phyloP scores from a whole-genome alignment of 2,888 invertebrate genomes.

The Leptodirus hochenwartii region DNA sequence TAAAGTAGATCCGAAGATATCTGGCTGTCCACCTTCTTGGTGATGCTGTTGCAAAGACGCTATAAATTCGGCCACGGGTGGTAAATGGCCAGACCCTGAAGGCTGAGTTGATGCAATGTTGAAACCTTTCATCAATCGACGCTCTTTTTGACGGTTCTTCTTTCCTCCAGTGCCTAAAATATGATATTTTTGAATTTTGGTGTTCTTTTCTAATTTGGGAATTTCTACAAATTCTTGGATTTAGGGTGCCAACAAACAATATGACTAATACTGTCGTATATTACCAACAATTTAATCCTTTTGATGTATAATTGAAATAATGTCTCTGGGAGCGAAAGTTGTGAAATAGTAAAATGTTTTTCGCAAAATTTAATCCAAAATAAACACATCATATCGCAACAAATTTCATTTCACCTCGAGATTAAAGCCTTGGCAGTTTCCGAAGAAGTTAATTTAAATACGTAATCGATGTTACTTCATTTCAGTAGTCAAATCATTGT shows the following conservation, averaged over 20 bases:
- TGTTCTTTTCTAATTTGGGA: slow-evolving; percentile 1
- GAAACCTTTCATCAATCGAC: slow-evolving; percentile 85
- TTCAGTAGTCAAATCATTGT: too few species aligned
- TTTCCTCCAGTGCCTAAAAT: slow-evolving; percentile 68
- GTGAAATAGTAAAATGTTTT: too few species aligned
- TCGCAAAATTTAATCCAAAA: too few species aligned
- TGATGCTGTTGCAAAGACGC: slow-evolving; percentile 50
- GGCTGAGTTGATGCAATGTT: slow-evolving; percentile 70
- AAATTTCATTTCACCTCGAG: too few species aligned
- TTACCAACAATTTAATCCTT: neutral
- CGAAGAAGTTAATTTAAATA: too few species aligned
- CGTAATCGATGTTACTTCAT: too few species aligned
- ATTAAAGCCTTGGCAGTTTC: too few species aligned
- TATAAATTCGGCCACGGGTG: slow-evolving; percentile 63
- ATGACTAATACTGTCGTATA: too few species aligned
- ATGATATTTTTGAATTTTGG: slow-evolving; percentile 4
- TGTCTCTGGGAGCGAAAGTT: too few species aligned
- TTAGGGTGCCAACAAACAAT: too few species aligned
- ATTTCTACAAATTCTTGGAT: neutral
- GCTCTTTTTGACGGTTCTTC: slow-evolving; percentile 84
- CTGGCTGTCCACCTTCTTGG: slow-evolving; percentile 19
- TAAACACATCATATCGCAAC: too few species aligned
- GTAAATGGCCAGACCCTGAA: slow-evolving; percentile 34
- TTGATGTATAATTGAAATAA: too few species aligned
- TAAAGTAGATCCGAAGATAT: slow-evolving; percentile 46